Base-by-base conservation (phyloP, 2,888 invertebrate genomes). In the Kuschelorhynchus macadamiae region DNA sequence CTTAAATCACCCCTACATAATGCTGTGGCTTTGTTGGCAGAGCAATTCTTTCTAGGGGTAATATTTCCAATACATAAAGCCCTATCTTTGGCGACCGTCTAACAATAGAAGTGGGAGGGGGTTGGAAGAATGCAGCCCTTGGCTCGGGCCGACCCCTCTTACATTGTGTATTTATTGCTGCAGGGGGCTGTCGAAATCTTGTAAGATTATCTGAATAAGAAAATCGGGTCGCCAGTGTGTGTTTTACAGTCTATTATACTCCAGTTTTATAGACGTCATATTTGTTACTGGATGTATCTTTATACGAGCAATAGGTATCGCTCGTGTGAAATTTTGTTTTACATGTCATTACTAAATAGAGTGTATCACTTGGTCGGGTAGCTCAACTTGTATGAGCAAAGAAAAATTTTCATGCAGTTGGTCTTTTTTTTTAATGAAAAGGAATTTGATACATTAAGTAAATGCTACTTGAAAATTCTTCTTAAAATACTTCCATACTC, bases 51-150 rank as follows among this genome's bases (percentile, higher is more conserved):
- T 79, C 77, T 76, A 72, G 73, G 79, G 78, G 78, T 80, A 77
- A 80, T 81, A 80, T 82, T 82, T 82, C 81, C 81, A 76, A 82
- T 80, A 81, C 82, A 81, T 82, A 82, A 82, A 82, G 78, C 67
- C 80, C 79, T 80, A 81, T 81, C 81, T 81, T 78, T 79, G 78
- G 77, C 75, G 72, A 66, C 68, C 57, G 70, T 71, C 70, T 66
- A 63, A 71, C 67, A 66, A 67, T 67, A 67, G 52, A 60, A 46
- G 71, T 67, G 69, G 72, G 64, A 67, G 74, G 76, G 74, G 68
- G 71, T 61, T 53, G 57, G 53, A 69, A 64, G 67, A 67, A 61
- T 70, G 52, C 64, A 62, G 59, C 72, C 69, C 69, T 42, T 42
- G 17, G 50, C 55, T 60, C 12, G 44, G 53, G 21, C 46, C 59